phyloP scores from a whole-genome alignment of 2,888 invertebrate species.

The Molorchus minor region DNA sequence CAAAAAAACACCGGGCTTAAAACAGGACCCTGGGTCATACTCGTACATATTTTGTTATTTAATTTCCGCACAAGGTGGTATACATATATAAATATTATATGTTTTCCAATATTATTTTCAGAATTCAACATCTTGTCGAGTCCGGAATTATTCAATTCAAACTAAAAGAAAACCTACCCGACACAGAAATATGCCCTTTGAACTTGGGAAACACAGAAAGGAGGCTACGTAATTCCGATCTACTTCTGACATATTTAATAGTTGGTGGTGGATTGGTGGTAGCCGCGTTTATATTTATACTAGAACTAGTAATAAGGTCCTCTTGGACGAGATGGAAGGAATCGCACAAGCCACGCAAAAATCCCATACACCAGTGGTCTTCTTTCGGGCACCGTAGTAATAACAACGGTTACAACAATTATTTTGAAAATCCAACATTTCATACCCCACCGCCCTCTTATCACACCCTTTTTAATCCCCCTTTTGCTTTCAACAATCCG shows the following conservation, averaged over 20 bases:
- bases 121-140: slow-evolving; percentile 75
- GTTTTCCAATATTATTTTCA: too few relatives aligned
- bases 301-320: slow-evolving; percentile 65
- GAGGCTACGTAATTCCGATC: slow-evolving; percentile 77
- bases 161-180: slow-evolving; percentile 71
- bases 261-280: slow-evolving; percentile 75
- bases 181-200: slow-evolving; percentile 81
- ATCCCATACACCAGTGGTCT: not conserved
- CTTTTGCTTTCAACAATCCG: slow-evolving; percentile 48
- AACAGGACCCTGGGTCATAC: too few relatives aligned
- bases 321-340: slow-evolving; percentile 19
- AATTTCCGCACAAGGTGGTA: too few relatives aligned
- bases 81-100: too few relatives aligned
- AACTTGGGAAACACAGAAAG: slow-evolving; percentile 83
- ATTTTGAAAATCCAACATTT: slow-evolving; percentile 29
- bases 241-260: slow-evolving; percentile 82
- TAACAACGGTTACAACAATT: slow-evolving; percentile 33
- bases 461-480: slow-evolving; percentile 67
- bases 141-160: slow-evolving; percentile 78
- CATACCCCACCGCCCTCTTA: slow-evolving; percentile 76
- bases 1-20: too few relatives aligned
- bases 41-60: not conserved
- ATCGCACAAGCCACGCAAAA: slow-evolving; percentile 6
- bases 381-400: not conserved
- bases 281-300: slow-evolving; percentile 71